Base-by-base conservation (phyloP, 2,113 vertebrate genomes). In the Trinectes maculatus region DNA sequence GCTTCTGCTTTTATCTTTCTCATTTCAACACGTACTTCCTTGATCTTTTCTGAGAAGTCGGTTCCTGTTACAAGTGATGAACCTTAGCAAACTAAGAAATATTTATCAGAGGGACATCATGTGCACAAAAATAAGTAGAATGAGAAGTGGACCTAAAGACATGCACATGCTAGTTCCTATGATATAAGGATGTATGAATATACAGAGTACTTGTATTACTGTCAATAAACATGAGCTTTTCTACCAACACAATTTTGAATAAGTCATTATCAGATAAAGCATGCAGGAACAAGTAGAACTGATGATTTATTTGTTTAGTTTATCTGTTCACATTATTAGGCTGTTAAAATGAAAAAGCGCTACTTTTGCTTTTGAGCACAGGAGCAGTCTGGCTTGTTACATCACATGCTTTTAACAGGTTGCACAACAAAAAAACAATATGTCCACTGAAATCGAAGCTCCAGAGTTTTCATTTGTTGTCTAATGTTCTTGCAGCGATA, bases 401-500 rank as follows among this genome's bases (percentile, higher is more conserved):
- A 42, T 55, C 49, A 61, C 25, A 47, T 11, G 33, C 9, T 40
- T 55, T 54, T 10, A 33, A 39, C 39, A 40, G 19, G 31, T 67
- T 40, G 24, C 40, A 47, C 33, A 54, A 67, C 54, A 53, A 11
- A 37, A 43, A 15, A 9, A 42, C 9, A 12, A 37, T 33, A 33
- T 33, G 9, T 6, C 31, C 9, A 33, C 2, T 34, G 33, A 3
- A 11, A 34, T 9, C n/a, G n/a, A 46, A 22, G 43, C 12, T 19
- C 10, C 15, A 33, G 3, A 47, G 2, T 49, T 37, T 5, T 4
- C 28, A 1, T 52, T 52, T 49, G 25, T 52, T 52, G 26, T 31
- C 48, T 28, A 4, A 26, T 18, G n/a, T 28, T 19, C 40, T 31
- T 53, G 2, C 84, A 96, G 95, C 93, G 65, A 85, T 94, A 69